Base-by-base conservation (phyloP, 2,797 vertebrate genomes). In the Argya squamiceps region DNA sequence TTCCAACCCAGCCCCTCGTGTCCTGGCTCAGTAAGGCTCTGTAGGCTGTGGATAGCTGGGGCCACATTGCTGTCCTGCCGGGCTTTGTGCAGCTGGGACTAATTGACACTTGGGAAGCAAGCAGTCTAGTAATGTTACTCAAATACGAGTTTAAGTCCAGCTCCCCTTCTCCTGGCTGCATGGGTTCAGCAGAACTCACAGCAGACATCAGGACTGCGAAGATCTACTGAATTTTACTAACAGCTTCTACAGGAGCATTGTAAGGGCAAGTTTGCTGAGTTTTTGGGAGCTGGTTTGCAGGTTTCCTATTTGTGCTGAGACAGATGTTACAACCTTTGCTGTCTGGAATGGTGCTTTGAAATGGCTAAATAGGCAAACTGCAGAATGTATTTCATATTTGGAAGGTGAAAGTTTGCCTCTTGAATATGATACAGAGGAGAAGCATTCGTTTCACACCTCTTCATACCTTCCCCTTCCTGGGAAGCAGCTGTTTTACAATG, bases 161-260 rank as follows among this genome's bases (percentile, higher is more conserved):
- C 34, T 93, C 34, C 44, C 18, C 12, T 52, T 89, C 37, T 60
- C 5, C 29, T 7, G 5, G 19, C 70, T 47, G 37, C 37, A 14
- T 0, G 17, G 46, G 47, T 70, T 74, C 63, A 34, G 81, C 74
- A 88, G 64, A 78, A 41, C 47, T 82, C 29, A 8, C 2, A 6
- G 56, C 37, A 43, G 20, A 29, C 3, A 0, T 37, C 21, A 8
- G 55, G 77, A 89, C 20, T 2, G 1, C 75, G 39, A 68, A 78
- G 43, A 50, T 43, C 27, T 81, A 34, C 32, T 37, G 34, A 41
- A 36, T 81, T 85, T 80, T 39, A 84, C 41, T 71, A 64, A 37
- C 0, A 0, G 44, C 29, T 37, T 83, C 52, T 34, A 26, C 27
- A 77, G 74, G 41, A 12, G 0, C 2, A 4, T 46, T 69, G 6